Evolutionary conservation across 2,888 invertebrate genomes (phyloP).

Genomic region (Julus scanicus): DNA sequence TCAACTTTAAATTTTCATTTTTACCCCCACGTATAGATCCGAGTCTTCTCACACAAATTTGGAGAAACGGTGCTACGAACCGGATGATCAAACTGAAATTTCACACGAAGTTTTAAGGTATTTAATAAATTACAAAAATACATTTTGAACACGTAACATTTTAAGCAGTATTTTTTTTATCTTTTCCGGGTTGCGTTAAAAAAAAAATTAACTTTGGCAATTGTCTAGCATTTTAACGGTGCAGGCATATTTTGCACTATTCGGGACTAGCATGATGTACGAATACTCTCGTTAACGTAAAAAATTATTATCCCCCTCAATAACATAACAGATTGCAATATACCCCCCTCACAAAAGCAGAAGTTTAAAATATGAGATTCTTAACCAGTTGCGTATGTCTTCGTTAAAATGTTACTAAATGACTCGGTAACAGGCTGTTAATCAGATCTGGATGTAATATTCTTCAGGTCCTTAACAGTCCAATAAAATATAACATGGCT

Average conservation of each 20-base stretch:
- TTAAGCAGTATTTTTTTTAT: background rate
- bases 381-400: background rate
- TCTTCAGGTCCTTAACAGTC: no score
- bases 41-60: no score
- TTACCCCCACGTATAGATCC: no score
- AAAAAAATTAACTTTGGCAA: background rate
- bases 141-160: conserved; percentile 1
- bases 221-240: background rate
- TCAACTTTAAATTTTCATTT: no score
- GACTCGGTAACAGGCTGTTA: no score
- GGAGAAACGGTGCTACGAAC: no score
- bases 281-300: background rate
- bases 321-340: background rate
- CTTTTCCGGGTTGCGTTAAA: background rate
- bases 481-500: no score
- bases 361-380: background rate
- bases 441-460: no score
- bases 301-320: background rate
- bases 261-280: background rate
- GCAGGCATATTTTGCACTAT: background rate
- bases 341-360: background rate
- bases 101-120: background rate
- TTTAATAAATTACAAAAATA: conserved; percentile 28
- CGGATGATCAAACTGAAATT: no score
- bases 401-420: background rate